Evolutionary conservation across 2,888 invertebrate genomes (phyloP), one percentile per base, ranked within the genome.

Genomic region (Oxystoma pomonae): DNA sequence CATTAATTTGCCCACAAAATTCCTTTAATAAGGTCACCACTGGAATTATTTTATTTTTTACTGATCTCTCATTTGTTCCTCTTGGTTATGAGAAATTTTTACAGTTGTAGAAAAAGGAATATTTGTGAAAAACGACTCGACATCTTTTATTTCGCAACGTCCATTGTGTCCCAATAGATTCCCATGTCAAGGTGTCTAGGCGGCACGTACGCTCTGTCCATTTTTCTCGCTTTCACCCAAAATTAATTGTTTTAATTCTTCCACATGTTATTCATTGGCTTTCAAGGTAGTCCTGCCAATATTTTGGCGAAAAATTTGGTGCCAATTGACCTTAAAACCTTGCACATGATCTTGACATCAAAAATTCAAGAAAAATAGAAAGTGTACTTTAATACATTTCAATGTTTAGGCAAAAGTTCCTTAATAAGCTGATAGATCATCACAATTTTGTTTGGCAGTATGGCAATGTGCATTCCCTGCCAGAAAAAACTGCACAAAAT

Each of bases 151-250:
- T 58, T 62, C 53, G 58, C 50, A 22, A 58, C 35, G 35, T 35
- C 3, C 12, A 35, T 35, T 35, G 35, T 35, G 35, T 35, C 35
- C 3, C 35, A 3, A 35, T 35, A 12, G 58, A 64, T 66, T 62
- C 62, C 66, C 66, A 67, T 67, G 65, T 67, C 62, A 19, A 60
- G 18, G 16, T 16, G 49, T n/a, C 18, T 55, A 58, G 60, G 57
- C 52, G 59, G 67, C 67, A 67, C 67, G 67, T 67, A 67, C 61
- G 20, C 64, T 7, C 12, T 35, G 35, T 35, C 35, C 35, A 7
- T 35, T 64, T 64, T 67, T 67, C 64, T 64, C 67, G 61, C 22
- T 59, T 65, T 57, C 62, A 64, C 62, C n/a, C n/a, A n/a, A n/a
- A n/a, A n/a, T n/a, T n/a, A n/a, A n/a, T n/a, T n/a, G n/a, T n/a